Evolutionary conservation across 2,888 invertebrate species (phyloP).

Genomic region (Acronicta aceris): DNA sequence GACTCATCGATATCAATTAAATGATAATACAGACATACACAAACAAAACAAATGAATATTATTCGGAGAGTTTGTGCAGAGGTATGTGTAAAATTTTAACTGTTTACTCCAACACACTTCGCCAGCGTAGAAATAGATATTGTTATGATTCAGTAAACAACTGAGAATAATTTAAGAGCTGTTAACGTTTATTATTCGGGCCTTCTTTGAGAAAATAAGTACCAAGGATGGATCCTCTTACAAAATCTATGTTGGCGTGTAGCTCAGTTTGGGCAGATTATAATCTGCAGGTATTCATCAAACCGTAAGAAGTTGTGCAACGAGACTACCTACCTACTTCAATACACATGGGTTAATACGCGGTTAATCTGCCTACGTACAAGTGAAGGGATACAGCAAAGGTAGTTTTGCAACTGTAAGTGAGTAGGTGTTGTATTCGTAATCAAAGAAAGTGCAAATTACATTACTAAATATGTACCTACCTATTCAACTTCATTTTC

Average conservation of each 20-base stretch:
- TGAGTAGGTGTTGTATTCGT: slow-evolving; percentile 31
- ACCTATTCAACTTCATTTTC: slow-evolving; percentile 22
- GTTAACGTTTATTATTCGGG: slow-evolving; percentile 26
- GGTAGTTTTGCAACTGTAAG: slow-evolving; percentile 47
- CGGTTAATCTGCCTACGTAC: slow-evolving; percentile 57
- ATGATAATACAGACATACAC: not conserved
- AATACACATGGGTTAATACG: slow-evolving; percentile 44
- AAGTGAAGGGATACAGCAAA: slow-evolving; percentile 59
- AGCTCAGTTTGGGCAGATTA: slow-evolving; percentile 8
- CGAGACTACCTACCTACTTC: slow-evolving; percentile 24
- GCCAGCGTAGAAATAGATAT: slow-evolving; percentile 24
- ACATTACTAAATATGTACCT: no score
- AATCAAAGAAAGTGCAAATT: slow-evolving; percentile 40
- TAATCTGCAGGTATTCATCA: slow-evolving; percentile 25
- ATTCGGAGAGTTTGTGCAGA: not conserved
- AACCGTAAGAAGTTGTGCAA: slow-evolving; percentile 49
- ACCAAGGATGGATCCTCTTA: slow-evolving; percentile 13
- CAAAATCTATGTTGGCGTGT: slow-evolving; percentile 1
- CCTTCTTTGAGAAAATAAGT: slow-evolving; percentile 15
- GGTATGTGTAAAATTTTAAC: slow-evolving; percentile 6
- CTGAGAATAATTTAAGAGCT: slow-evolving; percentile 18
- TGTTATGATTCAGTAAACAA: slow-evolving; percentile 25
- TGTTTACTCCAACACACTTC: not conserved
- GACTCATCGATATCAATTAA: slow-evolving; percentile 15
- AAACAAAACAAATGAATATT: not conserved